A percentile compares a stretch with the other conserved stretches of the same genome.
These are phyloP conservation scores for Chelonia mydas DNA, from an alignment of 2,797 vertebrate genomes.

Conservation along the genomic window DNA sequence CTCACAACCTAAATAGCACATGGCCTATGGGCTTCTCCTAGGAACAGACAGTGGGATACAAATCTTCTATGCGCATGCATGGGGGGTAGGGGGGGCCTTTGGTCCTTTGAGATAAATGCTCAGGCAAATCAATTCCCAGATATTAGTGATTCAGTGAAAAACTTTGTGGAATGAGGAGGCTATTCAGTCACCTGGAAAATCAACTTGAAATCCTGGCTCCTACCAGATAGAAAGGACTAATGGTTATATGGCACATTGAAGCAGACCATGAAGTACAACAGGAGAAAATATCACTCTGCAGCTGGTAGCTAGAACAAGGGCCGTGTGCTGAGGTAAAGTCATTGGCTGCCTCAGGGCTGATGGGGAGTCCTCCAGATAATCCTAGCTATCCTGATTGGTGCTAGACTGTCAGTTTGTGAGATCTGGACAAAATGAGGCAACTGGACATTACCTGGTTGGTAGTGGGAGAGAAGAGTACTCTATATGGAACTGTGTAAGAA, in stretches of 20 bases:
- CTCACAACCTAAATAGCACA: background rate
- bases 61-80: rapidly evolving
- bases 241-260: background rate
- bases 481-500: background rate
- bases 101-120: background rate
- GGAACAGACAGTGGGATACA: background rate
- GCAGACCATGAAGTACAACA: background rate
- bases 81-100: background rate
- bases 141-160: background rate
- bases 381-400: background rate
- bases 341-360: background rate
- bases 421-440: background rate
- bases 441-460: background rate
- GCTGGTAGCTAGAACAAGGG: background rate
- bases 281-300: background rate
- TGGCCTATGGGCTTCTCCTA: rapidly evolving
- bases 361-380: background rate
- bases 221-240: background rate
- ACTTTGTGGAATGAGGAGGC: background rate
- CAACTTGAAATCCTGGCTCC: background rate
- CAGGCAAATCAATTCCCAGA: background rate
- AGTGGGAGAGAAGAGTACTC: background rate
- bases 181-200: background rate
- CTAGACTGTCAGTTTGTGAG: background rate
- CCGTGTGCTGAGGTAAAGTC: background rate